phyloP scores from a whole-genome alignment of 2,113 vertebrate species.

The Bungarus multicinctus region DNA sequence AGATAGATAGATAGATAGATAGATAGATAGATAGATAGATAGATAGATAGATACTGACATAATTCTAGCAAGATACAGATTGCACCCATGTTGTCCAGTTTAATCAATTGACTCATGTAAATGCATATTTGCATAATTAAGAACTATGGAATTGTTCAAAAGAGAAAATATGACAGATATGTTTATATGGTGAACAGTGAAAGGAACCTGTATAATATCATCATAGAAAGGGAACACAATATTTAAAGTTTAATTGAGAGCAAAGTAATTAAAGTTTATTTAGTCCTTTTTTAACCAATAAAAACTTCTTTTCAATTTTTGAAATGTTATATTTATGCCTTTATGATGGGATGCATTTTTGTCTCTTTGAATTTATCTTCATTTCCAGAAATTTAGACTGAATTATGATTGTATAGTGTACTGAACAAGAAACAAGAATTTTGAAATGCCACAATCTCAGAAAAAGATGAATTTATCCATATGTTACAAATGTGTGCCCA shows the following conservation, averaged over 20 bases:
- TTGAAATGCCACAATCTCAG: background rate
- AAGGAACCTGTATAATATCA: background rate
- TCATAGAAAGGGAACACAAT: background rate
- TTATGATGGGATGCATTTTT: background rate
- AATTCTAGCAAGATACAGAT: background rate
- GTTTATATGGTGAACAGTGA: slow-evolving; percentile 1
- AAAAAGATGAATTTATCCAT: background rate
- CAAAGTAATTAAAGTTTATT: background rate
- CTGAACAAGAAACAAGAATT: background rate
- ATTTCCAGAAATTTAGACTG: background rate
- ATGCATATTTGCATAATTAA: background rate
- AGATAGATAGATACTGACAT: background rate
- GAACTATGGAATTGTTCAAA: background rate
- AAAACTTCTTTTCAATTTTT: background rate
- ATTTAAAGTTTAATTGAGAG: background rate
- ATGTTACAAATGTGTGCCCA: background rate
- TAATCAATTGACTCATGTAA: background rate
- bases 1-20: no score
- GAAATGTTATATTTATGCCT: background rate
- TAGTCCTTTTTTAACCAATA: background rate
- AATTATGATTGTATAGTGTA: background rate
- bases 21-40: no score
- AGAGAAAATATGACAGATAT: background rate
- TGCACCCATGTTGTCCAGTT: background rate
- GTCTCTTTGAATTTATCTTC: background rate